phyloP scores from a whole-genome alignment of 2,113 vertebrate species.

The Boulengerochromis microlepis region DNA sequence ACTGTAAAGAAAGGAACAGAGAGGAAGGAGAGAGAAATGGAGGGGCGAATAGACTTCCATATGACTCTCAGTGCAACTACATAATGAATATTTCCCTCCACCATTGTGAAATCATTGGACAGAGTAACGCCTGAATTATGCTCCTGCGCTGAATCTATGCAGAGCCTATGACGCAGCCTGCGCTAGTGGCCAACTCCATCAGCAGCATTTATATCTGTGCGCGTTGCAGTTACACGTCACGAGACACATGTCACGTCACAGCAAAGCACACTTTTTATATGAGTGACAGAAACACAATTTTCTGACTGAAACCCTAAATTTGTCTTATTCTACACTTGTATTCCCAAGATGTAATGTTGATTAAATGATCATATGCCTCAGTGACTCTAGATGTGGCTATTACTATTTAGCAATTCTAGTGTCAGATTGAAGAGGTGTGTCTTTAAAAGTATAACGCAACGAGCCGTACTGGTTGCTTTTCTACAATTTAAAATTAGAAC shows the following conservation, averaged over 20 bases:
- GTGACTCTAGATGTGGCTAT: not conserved
- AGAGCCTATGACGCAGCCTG: not conserved
- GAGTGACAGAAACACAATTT: not conserved
- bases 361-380: not conserved
- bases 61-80: not conserved
- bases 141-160: not conserved
- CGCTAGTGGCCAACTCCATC: not conserved
- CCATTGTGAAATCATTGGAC: not conserved
- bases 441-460: not conserved
- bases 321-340: not conserved
- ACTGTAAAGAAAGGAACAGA: not conserved
- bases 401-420: not conserved
- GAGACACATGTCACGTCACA: not conserved
- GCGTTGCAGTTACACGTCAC: not conserved
- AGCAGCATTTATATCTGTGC: not conserved
- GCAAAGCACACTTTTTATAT: not conserved
- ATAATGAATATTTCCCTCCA: not conserved
- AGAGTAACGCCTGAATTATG: not conserved
- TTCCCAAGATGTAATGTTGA: not conserved
- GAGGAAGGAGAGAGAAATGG: not conserved
- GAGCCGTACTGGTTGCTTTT: not conserved
- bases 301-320: not conserved
- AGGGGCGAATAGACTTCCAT: not conserved
- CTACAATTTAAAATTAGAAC: not conserved
- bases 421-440: not conserved